These are phyloP conservation scores for Bergia puertoricense DNA, from an alignment of 92 coral and sea anemone species.

Conservation along the genomic window DNA sequence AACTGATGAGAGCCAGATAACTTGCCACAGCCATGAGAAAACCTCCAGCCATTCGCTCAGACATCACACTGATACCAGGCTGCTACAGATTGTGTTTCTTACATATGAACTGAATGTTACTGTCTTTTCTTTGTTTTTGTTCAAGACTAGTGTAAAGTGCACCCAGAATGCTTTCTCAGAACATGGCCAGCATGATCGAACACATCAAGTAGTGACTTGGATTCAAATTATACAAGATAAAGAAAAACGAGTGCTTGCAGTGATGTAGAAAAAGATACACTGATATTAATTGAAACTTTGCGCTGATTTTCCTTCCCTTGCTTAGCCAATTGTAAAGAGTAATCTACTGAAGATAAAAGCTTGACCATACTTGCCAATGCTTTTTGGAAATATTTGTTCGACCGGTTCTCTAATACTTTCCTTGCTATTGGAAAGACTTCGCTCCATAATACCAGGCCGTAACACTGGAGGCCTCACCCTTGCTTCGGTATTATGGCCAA, in stretches of 20 bases:
- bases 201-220: background rate
- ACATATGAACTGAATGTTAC: background rate
- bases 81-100: background rate
- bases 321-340: no score
- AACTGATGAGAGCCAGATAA: slow-evolving; percentile 68
- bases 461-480: no score
- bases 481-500: no score
- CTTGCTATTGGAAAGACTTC: no score
- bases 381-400: background rate
- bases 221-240: background rate
- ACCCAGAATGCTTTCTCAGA: background rate
- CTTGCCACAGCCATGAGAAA: background rate
- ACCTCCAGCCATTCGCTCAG: background rate
- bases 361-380: background rate
- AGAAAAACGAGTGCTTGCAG: background rate
- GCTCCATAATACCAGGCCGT: no score
- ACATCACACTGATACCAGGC: background rate
- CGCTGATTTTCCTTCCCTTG: background rate
- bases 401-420: no score
- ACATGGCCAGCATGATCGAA: background rate
- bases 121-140: background rate
- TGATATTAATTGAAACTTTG: no score
- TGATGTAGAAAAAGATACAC: background rate
- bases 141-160: background rate
- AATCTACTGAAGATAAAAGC: background rate